phyloP scores from a whole-genome alignment of 1,140 invertebrate genomes.

The Anagrus nilaparvatae region DNA sequence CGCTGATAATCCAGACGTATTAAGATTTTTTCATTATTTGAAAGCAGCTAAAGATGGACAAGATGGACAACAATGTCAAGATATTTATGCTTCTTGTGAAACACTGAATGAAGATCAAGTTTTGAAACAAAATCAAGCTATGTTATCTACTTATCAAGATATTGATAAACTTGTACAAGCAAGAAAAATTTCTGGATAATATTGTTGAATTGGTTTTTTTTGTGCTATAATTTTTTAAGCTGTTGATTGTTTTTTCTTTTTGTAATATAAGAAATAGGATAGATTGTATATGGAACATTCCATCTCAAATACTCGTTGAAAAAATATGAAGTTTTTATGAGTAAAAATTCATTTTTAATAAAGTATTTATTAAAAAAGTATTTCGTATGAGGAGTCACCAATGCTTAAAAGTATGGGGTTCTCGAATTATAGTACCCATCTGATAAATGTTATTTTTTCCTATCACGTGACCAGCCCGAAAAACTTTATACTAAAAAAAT shows the following conservation, averaged over 20 bases:
- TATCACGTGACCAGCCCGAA: too few species aligned
- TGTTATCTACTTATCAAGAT: constrained; percentile 74
- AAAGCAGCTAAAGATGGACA: constrained; percentile 77
- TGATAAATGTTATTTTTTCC: too few species aligned
- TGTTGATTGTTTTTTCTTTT: too few species aligned
- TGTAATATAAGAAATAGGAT: too few species aligned
- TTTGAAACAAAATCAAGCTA: constrained; percentile 57
- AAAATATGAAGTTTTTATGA: not conserved
- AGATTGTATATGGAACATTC: too few species aligned
- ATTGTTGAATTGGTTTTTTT: too few species aligned
- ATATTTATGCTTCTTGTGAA: constrained; percentile 41
- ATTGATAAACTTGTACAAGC: constrained; percentile 78
- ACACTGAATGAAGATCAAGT: constrained; percentile 45
- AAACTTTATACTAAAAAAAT: too few species aligned
- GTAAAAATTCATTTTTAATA: not conserved
- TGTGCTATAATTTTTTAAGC: not conserved
- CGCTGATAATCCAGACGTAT: constrained; percentile 70
- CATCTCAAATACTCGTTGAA: too few species aligned
- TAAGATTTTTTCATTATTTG: constrained; percentile 81
- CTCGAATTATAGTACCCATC: too few species aligned
- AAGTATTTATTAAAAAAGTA: not conserved
- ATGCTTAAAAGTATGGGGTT: too few species aligned
- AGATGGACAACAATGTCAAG: constrained; percentile 58
- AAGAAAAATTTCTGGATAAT: constrained; percentile 54
- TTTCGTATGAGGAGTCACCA: too few species aligned